Evolutionary conservation across 1,140 invertebrate genomes (phyloP).

Genomic region (Tetramorium parvispinum): DNA sequence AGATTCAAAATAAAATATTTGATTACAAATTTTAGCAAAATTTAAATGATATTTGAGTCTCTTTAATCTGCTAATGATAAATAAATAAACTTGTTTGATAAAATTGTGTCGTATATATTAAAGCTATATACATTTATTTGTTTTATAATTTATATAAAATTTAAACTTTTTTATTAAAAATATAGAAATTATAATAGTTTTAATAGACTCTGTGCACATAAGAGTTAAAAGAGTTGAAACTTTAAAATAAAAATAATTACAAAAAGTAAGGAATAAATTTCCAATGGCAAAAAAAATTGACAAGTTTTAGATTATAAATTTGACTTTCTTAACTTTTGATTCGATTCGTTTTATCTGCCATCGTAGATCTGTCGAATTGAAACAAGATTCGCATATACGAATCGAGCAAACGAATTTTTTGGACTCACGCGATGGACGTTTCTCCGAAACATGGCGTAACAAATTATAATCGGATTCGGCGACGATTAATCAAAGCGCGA

Average conservation of each 20-base stretch:
- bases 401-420: constrained; percentile 13
- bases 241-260: background rate
- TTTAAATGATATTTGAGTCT: background rate
- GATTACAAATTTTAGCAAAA: background rate
- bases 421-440: background rate
- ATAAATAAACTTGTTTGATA: background rate
- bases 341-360: background rate
- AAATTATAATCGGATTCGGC: constrained; percentile 31
- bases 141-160: background rate
- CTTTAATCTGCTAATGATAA: background rate
- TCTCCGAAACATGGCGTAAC: constrained; percentile 9
- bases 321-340: background rate
- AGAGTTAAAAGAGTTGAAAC: background rate
- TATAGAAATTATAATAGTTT: background rate
- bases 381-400: background rate
- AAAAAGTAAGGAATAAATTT: background rate
- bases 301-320: background rate
- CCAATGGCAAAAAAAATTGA: background rate
- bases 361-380: background rate
- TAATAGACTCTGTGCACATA: background rate
- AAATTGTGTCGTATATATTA: background rate
- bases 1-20: background rate
- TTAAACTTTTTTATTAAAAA: background rate
- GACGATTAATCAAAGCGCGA: constrained; percentile 48
- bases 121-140: background rate